phyloP scores from a whole-genome alignment of 2,797 vertebrate genomes.

The Heterohyrax brucei region DNA sequence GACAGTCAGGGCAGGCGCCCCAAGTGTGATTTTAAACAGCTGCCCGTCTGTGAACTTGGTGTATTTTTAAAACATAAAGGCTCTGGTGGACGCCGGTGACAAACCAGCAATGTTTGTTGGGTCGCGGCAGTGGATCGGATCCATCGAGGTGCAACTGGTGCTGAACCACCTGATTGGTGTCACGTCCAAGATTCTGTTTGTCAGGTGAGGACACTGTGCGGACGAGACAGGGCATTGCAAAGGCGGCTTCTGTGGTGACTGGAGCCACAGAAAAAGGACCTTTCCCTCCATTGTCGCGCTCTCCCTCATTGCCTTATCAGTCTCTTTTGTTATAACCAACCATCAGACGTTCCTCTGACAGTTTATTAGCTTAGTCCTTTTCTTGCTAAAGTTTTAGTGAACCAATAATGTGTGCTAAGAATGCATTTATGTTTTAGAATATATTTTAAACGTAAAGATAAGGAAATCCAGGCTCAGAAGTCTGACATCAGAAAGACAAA shows the following conservation, averaged over 20 bases:
- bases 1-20: constrained; percentile 1
- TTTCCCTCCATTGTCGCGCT: neutral
- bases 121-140: constrained; percentile 98
- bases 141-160: constrained; percentile 96
- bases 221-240: constrained; percentile 42
- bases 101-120: constrained; percentile 95
- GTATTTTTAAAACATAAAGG: constrained; percentile 89
- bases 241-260: neutral
- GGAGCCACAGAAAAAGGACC: neutral
- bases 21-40: constrained; percentile 46
- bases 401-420: constrained; percentile 6
- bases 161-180: constrained; percentile 95
- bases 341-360: too few species aligned
- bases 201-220: constrained; percentile 92
- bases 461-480: neutral
- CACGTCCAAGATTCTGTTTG: constrained; percentile 98
- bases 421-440: constrained; percentile 15
- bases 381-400: constrained; percentile 55
- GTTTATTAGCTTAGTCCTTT: neutral
- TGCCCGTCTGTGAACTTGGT: constrained; percentile 38
- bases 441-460: constrained; percentile 18
- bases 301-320: constrained; percentile 41
- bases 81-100: constrained; percentile 96
- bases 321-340: neutral
- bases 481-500: neutral